Percentiles rank a stretch among this genome's conserved stretches.
Evolutionary conservation across 2,113 vertebrate species (phyloP).

Genomic region (Neopipo cinnamomea): DNA sequence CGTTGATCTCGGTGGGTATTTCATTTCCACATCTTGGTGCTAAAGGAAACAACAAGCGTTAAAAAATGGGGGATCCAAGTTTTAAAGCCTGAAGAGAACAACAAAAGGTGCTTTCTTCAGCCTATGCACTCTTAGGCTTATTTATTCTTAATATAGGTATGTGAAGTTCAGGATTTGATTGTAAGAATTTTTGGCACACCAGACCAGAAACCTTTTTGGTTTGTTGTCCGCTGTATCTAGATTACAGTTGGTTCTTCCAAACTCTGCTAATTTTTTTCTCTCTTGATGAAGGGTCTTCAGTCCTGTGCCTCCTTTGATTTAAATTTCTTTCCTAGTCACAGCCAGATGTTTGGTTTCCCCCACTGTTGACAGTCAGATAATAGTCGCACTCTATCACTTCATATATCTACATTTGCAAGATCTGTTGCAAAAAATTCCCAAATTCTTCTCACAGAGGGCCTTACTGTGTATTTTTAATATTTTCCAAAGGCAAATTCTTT

Average conservation of each 20-base stretch:
- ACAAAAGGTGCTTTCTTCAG: not conserved
- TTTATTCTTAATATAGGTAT: not conserved
- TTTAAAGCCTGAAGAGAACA: not conserved
- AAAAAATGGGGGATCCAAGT: not conserved
- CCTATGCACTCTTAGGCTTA: not conserved
- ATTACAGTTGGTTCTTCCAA: not conserved
- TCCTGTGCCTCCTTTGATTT: not conserved
- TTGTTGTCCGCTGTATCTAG: not conserved
- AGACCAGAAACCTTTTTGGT: not conserved
- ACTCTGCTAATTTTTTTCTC: not conserved
- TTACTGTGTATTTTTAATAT: constrained; percentile 1
- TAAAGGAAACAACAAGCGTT: not conserved
- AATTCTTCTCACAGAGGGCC: not conserved
- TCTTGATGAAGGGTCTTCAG: not conserved
- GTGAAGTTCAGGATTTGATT: not conserved
- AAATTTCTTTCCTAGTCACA: not conserved
- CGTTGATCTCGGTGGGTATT: not conserved
- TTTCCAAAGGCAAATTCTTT: constrained; percentile 28
- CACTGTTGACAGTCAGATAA: not conserved
- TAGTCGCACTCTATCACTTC: not conserved
- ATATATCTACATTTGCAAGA: not conserved
- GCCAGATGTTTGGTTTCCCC: constrained; percentile 13
- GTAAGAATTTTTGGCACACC: not conserved
- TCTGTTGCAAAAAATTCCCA: not conserved
- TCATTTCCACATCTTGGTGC: not conserved